phyloP scores from a whole-genome alignment of 2,888 invertebrate species.

The Minunthozetes semirufus region DNA sequence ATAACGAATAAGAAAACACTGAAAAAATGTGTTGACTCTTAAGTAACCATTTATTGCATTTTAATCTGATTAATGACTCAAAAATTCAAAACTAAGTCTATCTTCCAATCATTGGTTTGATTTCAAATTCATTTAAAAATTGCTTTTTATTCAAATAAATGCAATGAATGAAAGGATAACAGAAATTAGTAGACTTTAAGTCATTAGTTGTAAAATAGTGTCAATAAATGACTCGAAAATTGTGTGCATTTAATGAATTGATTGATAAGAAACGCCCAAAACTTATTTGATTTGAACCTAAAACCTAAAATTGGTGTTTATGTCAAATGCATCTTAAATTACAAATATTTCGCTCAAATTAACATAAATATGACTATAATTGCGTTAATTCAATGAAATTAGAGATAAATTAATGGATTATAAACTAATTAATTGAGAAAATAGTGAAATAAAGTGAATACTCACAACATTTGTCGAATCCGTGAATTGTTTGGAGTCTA shows the following conservation, averaged over 20 bases:
- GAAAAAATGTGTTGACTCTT: too few relatives aligned
- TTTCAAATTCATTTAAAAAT: too few relatives aligned
- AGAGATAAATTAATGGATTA: background rate
- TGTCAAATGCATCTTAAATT: background rate
- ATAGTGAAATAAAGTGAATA: background rate
- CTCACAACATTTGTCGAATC: conserved; percentile 4
- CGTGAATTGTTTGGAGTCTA: background rate
- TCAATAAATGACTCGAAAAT: background rate
- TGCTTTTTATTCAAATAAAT: too few relatives aligned
- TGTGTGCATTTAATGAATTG: background rate
- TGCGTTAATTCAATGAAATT: background rate
- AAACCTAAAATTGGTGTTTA: background rate
- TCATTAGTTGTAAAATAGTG: too few relatives aligned
- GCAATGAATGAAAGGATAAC: too few relatives aligned
- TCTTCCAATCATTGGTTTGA: too few relatives aligned
- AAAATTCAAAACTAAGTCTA: too few relatives aligned
- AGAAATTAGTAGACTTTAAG: too few relatives aligned
- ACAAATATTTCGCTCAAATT: background rate
- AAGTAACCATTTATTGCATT: too few relatives aligned
- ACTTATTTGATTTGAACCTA: background rate
- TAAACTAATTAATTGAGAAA: background rate
- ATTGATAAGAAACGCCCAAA: conserved; percentile 24
- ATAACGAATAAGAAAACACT: too few relatives aligned
- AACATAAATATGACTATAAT: background rate
- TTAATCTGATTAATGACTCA: too few relatives aligned